A percentile compares a stretch with the other conserved stretches of the same genome.
Evolutionary conservation across 2,797 vertebrate species (phyloP).

Genomic region (Natrix natrix): DNA sequence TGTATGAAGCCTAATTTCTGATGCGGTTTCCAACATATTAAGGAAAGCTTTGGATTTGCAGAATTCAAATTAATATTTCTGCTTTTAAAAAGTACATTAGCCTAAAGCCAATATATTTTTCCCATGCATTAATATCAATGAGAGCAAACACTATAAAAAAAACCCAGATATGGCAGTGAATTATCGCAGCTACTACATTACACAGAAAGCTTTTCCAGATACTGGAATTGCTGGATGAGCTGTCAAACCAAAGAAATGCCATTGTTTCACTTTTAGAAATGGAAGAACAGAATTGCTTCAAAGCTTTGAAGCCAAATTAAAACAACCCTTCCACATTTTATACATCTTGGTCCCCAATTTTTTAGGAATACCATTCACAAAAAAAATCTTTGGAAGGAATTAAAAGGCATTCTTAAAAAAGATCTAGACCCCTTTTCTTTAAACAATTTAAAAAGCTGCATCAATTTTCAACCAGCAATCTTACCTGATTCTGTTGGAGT

Average conservation of each 20-base stretch:
- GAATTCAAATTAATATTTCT: background rate
- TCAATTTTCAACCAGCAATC: slow-evolving; percentile 6
- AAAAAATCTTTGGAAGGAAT: background rate
- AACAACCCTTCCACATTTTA: background rate
- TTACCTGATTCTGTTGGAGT: slow-evolving; percentile 76
- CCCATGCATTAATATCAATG: background rate
- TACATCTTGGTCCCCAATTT: background rate
- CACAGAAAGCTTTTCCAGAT: background rate
- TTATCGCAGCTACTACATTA: background rate
- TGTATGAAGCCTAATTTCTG: background rate
- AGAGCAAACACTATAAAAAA: background rate
- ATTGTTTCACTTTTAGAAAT: background rate
- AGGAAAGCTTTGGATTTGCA: background rate
- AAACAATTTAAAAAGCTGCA: slow-evolving; percentile 1
- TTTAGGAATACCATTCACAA: background rate
- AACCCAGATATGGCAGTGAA: background rate
- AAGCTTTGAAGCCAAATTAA: background rate
- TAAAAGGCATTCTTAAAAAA: background rate
- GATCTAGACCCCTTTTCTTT: background rate
- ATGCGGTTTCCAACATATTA: background rate
- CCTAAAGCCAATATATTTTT: background rate
- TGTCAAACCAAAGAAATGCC: background rate
- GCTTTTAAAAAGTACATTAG: background rate
- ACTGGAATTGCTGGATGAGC: background rate
- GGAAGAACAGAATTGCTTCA: background rate